A percentile compares a stretch with the other conserved stretches of the same genome.
These are phyloP conservation scores for Catagonus wagneri DNA, from an alignment of 2,113 vertebrate species.

Conservation along the genomic window DNA sequence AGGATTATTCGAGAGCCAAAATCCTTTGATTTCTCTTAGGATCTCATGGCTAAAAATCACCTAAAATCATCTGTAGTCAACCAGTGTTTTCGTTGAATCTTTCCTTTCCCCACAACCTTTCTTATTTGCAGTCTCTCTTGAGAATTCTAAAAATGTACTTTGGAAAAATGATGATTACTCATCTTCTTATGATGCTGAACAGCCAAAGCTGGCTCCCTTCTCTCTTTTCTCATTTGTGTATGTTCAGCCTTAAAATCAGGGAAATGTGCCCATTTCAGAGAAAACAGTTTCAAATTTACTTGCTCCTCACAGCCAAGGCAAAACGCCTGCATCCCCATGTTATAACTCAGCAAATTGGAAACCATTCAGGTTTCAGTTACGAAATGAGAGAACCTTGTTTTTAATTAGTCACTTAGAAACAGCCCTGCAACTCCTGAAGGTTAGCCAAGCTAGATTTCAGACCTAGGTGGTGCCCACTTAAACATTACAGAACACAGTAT, in stretches of 20 bases:
- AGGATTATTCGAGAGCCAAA: neutral
- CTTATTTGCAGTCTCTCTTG: neutral
- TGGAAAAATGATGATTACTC: slow-evolving; percentile 17
- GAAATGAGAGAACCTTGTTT: slow-evolving; percentile 24
- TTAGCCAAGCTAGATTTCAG: neutral
- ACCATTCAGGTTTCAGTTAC: neutral
- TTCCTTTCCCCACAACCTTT: slow-evolving; percentile 14
- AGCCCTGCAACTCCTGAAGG: neutral
- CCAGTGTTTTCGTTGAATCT: neutral
- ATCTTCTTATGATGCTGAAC: slow-evolving; percentile 22
- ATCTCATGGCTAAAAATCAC: neutral
- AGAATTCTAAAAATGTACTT: slow-evolving; percentile 40
- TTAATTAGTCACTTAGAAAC: neutral
- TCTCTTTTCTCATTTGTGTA: neutral
- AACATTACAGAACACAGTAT: neutral
- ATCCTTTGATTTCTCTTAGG: neutral
- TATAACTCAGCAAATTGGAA: neutral
- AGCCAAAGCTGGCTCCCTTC: neutral
- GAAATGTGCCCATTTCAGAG: neutral
- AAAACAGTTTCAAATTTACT: neutral
- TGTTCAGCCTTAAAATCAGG: neutral
- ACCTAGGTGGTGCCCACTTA: neutral
- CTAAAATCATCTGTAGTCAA: slow-evolving; percentile 17
- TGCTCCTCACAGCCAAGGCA: neutral
- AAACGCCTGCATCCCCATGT: neutral